Conservation (phyloP, 2,113 vertebrate species). For the Heterotilapia buettikoferi region DNA sequence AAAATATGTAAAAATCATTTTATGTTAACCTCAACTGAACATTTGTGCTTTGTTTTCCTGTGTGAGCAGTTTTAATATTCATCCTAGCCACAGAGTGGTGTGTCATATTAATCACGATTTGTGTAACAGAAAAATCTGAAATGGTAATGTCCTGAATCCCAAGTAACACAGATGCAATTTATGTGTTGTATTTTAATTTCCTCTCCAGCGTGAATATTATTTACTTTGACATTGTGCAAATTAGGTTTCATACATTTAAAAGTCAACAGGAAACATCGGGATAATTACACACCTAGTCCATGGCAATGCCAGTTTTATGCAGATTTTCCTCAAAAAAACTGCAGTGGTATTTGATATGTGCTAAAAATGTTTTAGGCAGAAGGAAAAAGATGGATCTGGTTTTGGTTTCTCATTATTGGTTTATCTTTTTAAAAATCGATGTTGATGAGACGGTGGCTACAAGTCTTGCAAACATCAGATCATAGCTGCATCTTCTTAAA, state of each 20-base stretch:
- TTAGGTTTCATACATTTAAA: constrained; percentile 33
- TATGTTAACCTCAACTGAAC: not conserved
- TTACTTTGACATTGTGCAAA: constrained; percentile 57
- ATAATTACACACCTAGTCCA: not conserved
- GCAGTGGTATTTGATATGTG: not conserved
- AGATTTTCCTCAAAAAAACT: not conserved
- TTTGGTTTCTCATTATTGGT: not conserved
- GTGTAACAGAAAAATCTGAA: constrained; percentile 37
- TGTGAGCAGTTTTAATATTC: constrained; percentile 21
- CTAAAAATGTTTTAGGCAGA: not conserved
- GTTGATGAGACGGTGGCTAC: not conserved
- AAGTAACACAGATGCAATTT: constrained; percentile 25
- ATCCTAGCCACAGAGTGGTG: not conserved
- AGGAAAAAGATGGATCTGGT: not conserved
- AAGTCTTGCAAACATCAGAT: not conserved
- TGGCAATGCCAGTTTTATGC: not conserved
- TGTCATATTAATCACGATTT: constrained; percentile 49
- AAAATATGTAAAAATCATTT: not conserved
- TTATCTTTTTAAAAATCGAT: not conserved
- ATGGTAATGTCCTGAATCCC: constrained; percentile 52
- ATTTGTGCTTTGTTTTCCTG: not conserved
- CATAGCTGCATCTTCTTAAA: accelerated
- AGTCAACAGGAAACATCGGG: not conserved
- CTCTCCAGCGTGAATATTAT: constrained; percentile 37
- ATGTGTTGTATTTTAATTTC: constrained; percentile 43